Base-by-base conservation (phyloP, 92 coral and sea anemone species). In the Montipora capitata region DNA sequence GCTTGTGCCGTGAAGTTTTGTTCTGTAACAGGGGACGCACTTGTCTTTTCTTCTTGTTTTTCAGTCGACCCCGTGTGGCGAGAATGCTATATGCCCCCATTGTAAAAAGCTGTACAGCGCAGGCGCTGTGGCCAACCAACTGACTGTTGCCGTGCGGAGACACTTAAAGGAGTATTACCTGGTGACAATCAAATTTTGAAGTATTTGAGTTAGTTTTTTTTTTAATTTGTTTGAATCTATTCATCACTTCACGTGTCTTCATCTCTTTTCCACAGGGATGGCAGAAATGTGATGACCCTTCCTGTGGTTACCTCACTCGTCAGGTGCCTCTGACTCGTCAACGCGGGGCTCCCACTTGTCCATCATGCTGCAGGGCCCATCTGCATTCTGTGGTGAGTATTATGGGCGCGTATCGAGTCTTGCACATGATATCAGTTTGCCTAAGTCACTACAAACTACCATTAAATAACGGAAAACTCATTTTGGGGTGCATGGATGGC, bases 221-320 rank as follows among this genome's bases (percentile, higher is more conserved):
- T 45, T 8, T 44, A 3, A 45, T 4, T 45, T 45, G 6, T 45
- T 45, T 45, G 51, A 45, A 45, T 45, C 5, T 45, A 8, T 8
- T 45, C 51, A 5, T 45, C 51, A 4, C 3, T 27, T 27, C 35
- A 27, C 35, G 35, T 27, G 35, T 27, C 35, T 27, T 27, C 35
- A 27, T 27, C 35, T 27, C 35, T 27, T 27, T 27, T 27, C 35
- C 35, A 27, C 35, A 97, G 99, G 98, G 98, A 17, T 97, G 99
- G 99, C 96, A 96, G 87, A 91, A 87, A 78, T 97, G 99, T 72
- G 99, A 97, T 42, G 99, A 97, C 81, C 96, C 96, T 10, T 96
- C 98, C 17, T 97, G 99, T 94, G 96, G 90, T 70, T 95, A 96
- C 71, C 93, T 93, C 16, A 94, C 99, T 12, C 94, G 98, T 78